Base-by-base conservation (phyloP, 2,888 invertebrate genomes). In the Allacma fusca region DNA sequence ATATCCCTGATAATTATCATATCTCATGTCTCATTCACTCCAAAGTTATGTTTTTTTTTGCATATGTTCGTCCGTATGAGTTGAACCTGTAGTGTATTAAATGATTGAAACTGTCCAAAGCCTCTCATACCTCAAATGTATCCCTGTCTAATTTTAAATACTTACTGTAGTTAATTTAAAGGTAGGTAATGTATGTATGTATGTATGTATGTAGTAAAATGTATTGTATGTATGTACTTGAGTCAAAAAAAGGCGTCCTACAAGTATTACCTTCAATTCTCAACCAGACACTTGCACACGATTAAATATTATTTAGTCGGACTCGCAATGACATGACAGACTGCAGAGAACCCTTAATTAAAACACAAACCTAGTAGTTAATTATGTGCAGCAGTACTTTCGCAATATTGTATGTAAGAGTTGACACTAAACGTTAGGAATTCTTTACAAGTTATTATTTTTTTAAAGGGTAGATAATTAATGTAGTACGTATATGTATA, bases 81-180 rank as follows among this genome's bases (percentile, higher is more conserved):
- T n/a, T n/a, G n/a, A n/a, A n/a, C n/a, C n/a, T n/a, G n/a, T n/a
- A n/a, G n/a, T n/a, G n/a, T n/a, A n/a, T n/a, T 50, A 50, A 50
- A 50, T 50, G 50, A 50, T 50, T 50, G 50, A 50, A 50, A 50
- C 50, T 50, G 50, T 50, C 50, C 50, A 16, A 16, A 50, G 50
- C 50, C 9, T 50, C 50, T 40, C n/a, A n/a, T n/a, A 34, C 34
- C 34, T 34, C 5, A 34, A 9, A 4, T n/a, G n/a, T n/a, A n/a
- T n/a, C n/a, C n/a, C n/a, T n/a, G n/a, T n/a, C n/a, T n/a, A n/a
- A n/a, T n/a, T n/a, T n/a, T n/a, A n/a, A n/a, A n/a, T n/a, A n/a
- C n/a, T n/a, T n/a, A n/a, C n/a, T n/a, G n/a, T n/a, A n/a, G n/a
- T n/a, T n/a, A n/a, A n/a, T n/a, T n/a, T n/a, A n/a, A n/a, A n/a